Evolutionary conservation across 2,888 invertebrate genomes (phyloP), one percentile per base, ranked within the genome.

Genomic region (Ceriagrion tenellum): DNA sequence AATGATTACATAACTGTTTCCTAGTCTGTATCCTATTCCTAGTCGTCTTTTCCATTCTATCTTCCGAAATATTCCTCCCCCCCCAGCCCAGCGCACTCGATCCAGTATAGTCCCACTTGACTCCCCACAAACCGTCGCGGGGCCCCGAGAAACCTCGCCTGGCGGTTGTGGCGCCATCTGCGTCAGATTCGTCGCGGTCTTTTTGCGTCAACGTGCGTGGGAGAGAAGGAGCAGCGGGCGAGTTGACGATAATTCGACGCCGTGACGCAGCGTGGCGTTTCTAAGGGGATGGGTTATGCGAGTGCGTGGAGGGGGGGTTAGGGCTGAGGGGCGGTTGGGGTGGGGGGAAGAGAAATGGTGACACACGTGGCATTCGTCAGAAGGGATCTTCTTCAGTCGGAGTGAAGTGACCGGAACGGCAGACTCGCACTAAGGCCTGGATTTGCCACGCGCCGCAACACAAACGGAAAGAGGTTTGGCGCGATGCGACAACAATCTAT

Each of bases 161-260:
- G 47, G 69, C 69, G n/a, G 47, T 47, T 6, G n/a, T 69, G 69
- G 69, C 69, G 69, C 69, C 69, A 69, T 69, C 69, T 69, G 69
- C 69, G 69, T n/a, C 69, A n/a, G 69, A 69, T 69, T 69, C 69
- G 69, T n/a, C 69, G 69, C 69, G n/a, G 69, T 69, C 69, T 69
- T 69, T 69, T 69, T 69, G 69, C 69, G 69, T 69, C 26, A 26
- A 8, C 1, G 69, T 26, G 47, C 8, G 69, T 69, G 69, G 69
- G 69, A 6, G 69, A 69, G 69, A 47, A 8, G 47, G n/a, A n/a
- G n/a, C n/a, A 47, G 47, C 26, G 8, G 47, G 47, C 2, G 8
- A 47, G 47, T n/a, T n/a, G n/a, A n/a, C 63, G 63, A 63, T 23
- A 63, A 69, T 26, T 69, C 69, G 26, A 69, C 69, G 69, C 8